phyloP scores from a whole-genome alignment of 2,113 vertebrate species.

The Osmerus mordax region DNA sequence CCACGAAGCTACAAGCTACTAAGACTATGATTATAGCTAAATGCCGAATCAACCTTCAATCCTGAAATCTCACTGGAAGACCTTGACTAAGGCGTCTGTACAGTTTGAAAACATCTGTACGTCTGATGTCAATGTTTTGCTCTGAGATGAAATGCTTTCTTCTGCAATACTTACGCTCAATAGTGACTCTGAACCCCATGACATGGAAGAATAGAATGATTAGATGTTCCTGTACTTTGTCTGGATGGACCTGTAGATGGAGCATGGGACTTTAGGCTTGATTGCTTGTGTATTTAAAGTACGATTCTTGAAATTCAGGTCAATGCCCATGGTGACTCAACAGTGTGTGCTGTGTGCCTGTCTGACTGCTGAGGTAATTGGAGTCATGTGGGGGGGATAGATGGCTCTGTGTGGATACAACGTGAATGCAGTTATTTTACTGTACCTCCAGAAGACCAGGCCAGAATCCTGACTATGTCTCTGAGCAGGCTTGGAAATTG shows the following conservation, averaged over 20 bases:
- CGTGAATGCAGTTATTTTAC: constrained; percentile 67
- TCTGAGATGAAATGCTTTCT: constrained; percentile 61
- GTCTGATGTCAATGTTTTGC: constrained; percentile 44
- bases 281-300: constrained; percentile 68
- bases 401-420: constrained; percentile 61
- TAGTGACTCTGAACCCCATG: neutral
- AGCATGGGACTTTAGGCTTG: constrained; percentile 69
- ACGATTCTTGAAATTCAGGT: constrained; percentile 67
- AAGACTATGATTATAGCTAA: constrained; percentile 42
- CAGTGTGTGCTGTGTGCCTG: constrained; percentile 62
- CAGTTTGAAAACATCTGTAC: constrained; percentile 55
- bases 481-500: constrained; percentile 61
- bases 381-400: constrained; percentile 66
- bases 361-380: constrained; percentile 63
- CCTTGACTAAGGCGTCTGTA: constrained; percentile 50
- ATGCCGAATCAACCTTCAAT: constrained; percentile 23
- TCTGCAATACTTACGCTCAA: neutral
- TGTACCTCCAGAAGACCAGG: constrained; percentile 62
- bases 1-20: constrained; percentile 41
- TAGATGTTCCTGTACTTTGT: constrained; percentile 62
- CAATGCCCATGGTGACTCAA: constrained; percentile 66
- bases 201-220: neutral
- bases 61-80: constrained; percentile 9
- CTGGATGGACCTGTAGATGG: constrained; percentile 59
- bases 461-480: constrained; percentile 66